Evolutionary conservation across 2,797 vertebrate genomes (phyloP), one percentile per base, ranked within the genome.

Genomic region (Sylvia borin): DNA sequence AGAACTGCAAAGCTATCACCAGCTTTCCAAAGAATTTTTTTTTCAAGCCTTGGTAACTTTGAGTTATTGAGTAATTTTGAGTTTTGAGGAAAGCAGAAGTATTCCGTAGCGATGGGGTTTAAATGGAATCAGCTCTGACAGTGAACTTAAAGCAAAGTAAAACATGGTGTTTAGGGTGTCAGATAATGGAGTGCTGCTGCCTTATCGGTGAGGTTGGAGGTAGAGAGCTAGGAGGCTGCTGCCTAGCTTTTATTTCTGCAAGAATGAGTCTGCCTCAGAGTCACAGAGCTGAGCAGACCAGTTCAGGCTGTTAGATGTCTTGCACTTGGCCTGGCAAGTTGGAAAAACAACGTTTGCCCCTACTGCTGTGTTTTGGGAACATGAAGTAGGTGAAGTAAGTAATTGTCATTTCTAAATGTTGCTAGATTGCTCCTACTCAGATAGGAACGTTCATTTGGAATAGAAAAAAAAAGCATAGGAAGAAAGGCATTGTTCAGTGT

Each of bases 401-500:
- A 12, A 48, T 3, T n/a, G 38, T 11, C 5, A 0, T 45, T 67
- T 58, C 0, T 16, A 7, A 19, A 10, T 29, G 18, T 34, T 66
- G 13, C 42, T 22, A 19, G 31, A 5, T 51, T 26, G 25, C 21
- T 51, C 31, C 13, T 68, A 66, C n/a, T 71, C 16, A 4, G 17
- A 11, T 16, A 26, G 66, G 72, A 70, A 8, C 25, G 2, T 64
- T 71, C 5, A 17, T 58, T 82, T 53, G 51, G n/a, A 60, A 17
- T 24, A 13, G 36, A 40, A 26, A 36, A 60, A 64, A 36, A 11
- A 42, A 11, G 5, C 16, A 2, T 13, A 31, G 2, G 14, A 75
- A 64, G 84, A 84, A 66, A 60, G 82, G 40, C 73, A 36, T 76
- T 93, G 82, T 92, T 92, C 70, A 13, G 55, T 17, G 85, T 90